Evolutionary conservation across 2,797 vertebrate genomes (phyloP), one percentile per base, ranked within the genome.

Genomic region (Centroberyx gerrardi): DNA sequence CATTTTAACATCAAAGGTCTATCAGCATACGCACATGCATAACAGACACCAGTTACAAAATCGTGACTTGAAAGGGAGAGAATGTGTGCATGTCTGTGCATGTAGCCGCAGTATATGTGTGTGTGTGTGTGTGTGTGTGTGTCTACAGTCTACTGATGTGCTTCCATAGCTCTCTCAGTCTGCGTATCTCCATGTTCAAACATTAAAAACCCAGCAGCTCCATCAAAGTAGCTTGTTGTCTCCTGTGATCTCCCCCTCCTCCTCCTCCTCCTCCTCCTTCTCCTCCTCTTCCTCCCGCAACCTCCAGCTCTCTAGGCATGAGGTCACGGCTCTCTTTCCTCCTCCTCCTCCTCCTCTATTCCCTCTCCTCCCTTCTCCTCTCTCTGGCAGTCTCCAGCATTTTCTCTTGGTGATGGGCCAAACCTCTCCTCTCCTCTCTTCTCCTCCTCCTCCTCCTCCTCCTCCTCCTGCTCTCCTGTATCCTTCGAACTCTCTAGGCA

Each of bases 1-100:
- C 85, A 82, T 92, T 88, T 89, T 78, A 78, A 91, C 92, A 90
- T 92, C 92, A 93, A 94, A 92, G 90, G 80, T 79, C 67, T 3
- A 78, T 76, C 81, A 80, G 89, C 82, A 83, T 85, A 80, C 72
- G 85, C 49, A 54, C 13, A 10, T 29, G 61, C 86, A 87, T 75
- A 84, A 88, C 88, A 91, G 79, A 89, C 89, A 80, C 64, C 83
- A 87, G 87, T 90, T 86, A 90, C 81, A 74, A 77, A 84, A 84
- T 54, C 76, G 73, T 36, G 17, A 83, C 82, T 87, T 88, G 82
- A 91, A 88, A 91, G 84, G 54, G 76, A 31, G 63, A 78, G 78
- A 76, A 61, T 74, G 72, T 71, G 81, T 31, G 63, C 71, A 76
- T 54, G 85, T 85, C 62, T 87, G 78, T 88, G 79, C 86, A 72